Percentiles rank a stretch among this genome's conserved stretches.
Conservation (phyloP, 2,888 invertebrate species). For the Omphaloscelis lunosa region DNA sequence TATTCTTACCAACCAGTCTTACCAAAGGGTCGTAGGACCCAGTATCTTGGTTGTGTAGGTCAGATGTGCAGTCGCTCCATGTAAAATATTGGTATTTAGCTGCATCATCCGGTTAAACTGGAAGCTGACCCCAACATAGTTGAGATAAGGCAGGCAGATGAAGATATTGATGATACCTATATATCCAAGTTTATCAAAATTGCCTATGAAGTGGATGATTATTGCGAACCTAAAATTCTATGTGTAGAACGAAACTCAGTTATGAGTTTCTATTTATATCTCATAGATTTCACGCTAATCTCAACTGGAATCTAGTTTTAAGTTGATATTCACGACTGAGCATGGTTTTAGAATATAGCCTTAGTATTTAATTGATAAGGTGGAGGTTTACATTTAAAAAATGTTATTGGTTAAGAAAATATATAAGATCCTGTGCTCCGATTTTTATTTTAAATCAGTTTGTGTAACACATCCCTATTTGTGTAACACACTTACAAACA, state of each 20-base stretch:
- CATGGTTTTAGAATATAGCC: neutral
- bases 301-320: slow-evolving; percentile 40
- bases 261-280: slow-evolving; percentile 22
- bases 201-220: neutral
- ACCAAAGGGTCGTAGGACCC: neutral
- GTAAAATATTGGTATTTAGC: neutral
- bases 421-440: no score
- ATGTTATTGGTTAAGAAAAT: neutral
- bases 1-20: neutral
- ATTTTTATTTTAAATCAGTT: no score
- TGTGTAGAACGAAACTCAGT: slow-evolving; percentile 11
- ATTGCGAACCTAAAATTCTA: neutral
- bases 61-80: neutral
- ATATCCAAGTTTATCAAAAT: neutral
- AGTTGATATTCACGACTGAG: slow-evolving; percentile 33
- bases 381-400: neutral
- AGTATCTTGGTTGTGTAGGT: neutral
- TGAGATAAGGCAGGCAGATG: neutral
- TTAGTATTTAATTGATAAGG: neutral
- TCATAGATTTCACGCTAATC: slow-evolving; percentile 37
- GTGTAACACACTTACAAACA: no score
- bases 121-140: neutral
- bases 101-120: neutral
- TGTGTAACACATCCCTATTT: no score
- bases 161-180: neutral